Base-by-base conservation (phyloP, 1,140 invertebrate species). In the Littorina saxatilis region DNA sequence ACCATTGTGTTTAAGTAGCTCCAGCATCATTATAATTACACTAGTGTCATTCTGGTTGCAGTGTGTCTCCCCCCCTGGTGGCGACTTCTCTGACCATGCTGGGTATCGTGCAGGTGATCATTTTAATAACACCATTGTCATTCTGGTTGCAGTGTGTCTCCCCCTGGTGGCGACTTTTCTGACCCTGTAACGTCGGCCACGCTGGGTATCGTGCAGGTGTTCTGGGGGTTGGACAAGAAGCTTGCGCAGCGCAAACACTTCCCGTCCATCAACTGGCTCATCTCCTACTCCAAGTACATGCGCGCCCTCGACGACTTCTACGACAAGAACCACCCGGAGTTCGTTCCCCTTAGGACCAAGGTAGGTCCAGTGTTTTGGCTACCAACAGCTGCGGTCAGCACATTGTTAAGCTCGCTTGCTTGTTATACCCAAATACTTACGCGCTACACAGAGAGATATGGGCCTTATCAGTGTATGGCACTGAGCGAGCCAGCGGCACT, bases 201-300 rank as follows among this genome's bases (percentile, higher is more conserved):
- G 35, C 95, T 99, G 73, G 97, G 98, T 95, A 99, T 99, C 92
- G 99, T 99, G 32, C 99, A 99, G 94, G 99, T 99, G 92, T 99
- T 99, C 94, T 99, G 99, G 99, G 99, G 99, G 88, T 94, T 99
- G 87, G 99, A 99, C 92, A 99, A 99, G 93, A 99, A 99, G 93
- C 94, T 99, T 70, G 99, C 99, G 3, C 99, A 99, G 93, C 95
- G 99, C 83, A 99, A 99, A 93, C 99, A 99, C 94, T 99, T 99
- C 95, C 99, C 99, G 55, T 99, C 98, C 79, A 98, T 99, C 92
- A 99, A 99, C 93, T 99, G 99, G 99, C 95, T 99, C 79, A 99
- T 99, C 92, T 99, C 98, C 0, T 99, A 99, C 95, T 97, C 97
- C 93, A 99, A 99, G 94, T 99, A 99, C 93, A 97, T 97, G 93